A percentile compares a stretch with the other conserved stretches of the same genome.
phyloP scores from a whole-genome alignment of 2,888 invertebrate species.

The Galerucella pusilla region DNA sequence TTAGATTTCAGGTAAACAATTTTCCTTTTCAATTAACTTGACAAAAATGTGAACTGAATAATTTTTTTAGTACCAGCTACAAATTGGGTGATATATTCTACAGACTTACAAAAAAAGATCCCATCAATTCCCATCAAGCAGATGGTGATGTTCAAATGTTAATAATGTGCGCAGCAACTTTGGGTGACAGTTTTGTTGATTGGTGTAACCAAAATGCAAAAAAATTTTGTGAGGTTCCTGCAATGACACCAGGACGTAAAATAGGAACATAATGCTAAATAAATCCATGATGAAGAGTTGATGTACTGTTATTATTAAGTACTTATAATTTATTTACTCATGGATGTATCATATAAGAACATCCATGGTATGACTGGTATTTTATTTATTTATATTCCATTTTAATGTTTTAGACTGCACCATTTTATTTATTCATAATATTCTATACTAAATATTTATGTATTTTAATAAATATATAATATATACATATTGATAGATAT shows the following conservation, averaged over 20 bases:
- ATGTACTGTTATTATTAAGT: too few relatives aligned
- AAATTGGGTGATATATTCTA: constrained; percentile 66
- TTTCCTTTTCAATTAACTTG: not conserved
- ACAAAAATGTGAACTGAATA: not conserved
- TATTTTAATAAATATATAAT: too few relatives aligned
- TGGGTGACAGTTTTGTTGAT: constrained; percentile 69
- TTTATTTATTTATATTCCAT: too few relatives aligned
- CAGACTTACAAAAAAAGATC: constrained; percentile 66
- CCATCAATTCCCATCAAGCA: constrained; percentile 72
- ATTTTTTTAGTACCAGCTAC: not conserved
- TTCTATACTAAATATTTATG: too few relatives aligned
- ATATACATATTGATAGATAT: too few relatives aligned
- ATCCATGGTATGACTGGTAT: too few relatives aligned
- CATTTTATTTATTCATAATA: too few relatives aligned
- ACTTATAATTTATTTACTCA: too few relatives aligned
- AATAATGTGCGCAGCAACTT: constrained; percentile 70
- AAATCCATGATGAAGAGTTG: not conserved
- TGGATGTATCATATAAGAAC: too few relatives aligned
- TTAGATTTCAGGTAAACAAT: constrained; percentile 44
- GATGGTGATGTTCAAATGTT: constrained; percentile 77
- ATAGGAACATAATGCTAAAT: constrained; percentile 37
- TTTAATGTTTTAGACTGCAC: too few relatives aligned
- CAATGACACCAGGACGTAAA: constrained; percentile 53
- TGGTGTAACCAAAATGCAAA: constrained; percentile 67
- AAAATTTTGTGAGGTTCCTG: constrained; percentile 58